Percentiles rank a stretch among this genome's conserved stretches.
These are phyloP conservation scores for Ametastegia equiseti DNA, from an alignment of 2,888 invertebrate species.

Conservation along the genomic window DNA sequence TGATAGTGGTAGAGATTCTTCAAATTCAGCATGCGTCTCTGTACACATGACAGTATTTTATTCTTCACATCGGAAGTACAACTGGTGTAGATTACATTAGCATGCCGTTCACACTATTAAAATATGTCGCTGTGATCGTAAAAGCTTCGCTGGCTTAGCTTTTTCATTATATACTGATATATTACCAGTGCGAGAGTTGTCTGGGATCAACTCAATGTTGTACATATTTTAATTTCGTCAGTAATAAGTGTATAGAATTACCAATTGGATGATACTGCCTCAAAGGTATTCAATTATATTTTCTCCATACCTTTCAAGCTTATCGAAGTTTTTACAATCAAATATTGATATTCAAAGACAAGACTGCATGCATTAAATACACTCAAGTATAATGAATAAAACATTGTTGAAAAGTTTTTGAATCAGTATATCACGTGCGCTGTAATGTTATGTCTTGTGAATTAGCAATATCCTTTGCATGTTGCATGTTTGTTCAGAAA, in stretches of 20 bases:
- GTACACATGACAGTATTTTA: neutral
- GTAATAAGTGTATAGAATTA: neutral
- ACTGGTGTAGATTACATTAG: neutral
- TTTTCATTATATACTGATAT: neutral
- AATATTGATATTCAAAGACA: neutral
- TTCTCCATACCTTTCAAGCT: neutral
- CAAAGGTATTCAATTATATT: neutral
- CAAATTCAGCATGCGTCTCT: neutral
- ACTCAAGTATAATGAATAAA: neutral
- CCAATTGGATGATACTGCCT: neutral
- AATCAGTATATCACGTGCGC: neutral
- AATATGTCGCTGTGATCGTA: neutral
- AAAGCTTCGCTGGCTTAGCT: neutral
- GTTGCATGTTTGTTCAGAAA: slow-evolving; percentile 13
- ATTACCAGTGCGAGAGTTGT: neutral
- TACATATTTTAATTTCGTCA: neutral
- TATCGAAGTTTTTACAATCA: neutral
- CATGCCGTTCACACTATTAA: neutral
- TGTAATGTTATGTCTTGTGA: neutral
- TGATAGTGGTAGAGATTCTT: neutral
- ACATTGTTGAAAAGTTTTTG: neutral
- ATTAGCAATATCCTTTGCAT: neutral
- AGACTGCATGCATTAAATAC: neutral
- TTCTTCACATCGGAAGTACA: neutral
- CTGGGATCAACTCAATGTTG: neutral